A percentile compares a stretch with the other conserved stretches of the same genome.
These are phyloP conservation scores for Clarias macrocephalus DNA, from an alignment of 2,113 vertebrate genomes.

Conservation along the genomic window DNA sequence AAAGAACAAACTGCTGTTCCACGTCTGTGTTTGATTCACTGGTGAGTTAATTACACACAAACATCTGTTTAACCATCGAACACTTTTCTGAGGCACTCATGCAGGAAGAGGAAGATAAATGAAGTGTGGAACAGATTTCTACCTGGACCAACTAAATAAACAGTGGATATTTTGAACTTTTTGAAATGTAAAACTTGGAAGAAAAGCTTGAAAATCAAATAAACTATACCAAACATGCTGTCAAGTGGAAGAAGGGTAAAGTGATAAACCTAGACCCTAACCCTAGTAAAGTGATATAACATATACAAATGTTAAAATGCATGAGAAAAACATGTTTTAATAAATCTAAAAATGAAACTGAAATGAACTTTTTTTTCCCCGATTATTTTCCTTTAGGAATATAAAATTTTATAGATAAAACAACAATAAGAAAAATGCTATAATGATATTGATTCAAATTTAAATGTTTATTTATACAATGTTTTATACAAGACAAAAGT, in stretches of 20 bases:
- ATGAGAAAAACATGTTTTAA: background rate
- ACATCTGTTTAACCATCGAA: background rate
- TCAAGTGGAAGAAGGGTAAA: background rate
- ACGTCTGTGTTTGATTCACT: conserved; percentile 11
- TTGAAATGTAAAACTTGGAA: background rate
- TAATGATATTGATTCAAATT: background rate
- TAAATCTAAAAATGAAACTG: background rate
- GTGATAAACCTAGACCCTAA: too few relatives aligned
- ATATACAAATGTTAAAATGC: background rate
- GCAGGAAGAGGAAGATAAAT: conserved; percentile 13
- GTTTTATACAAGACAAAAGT: background rate
- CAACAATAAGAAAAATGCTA: background rate
- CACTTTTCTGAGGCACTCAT: background rate
- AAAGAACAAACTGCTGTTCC: conserved; percentile 6
- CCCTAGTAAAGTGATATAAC: too few relatives aligned
- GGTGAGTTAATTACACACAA: conserved; percentile 19
- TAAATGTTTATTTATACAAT: background rate
- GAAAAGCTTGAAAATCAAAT: background rate
- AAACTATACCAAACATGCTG: background rate
- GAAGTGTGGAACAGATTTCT: background rate
- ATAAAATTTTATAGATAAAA: background rate
- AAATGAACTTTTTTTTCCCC: background rate
- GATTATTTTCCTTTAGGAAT: background rate
- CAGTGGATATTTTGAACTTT: background rate
- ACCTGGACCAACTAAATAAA: background rate